Percentiles rank a stretch among this genome's conserved stretches.
phyloP scores from a whole-genome alignment of 2,113 vertebrate species.

The Austrofundulus limnaeus region DNA sequence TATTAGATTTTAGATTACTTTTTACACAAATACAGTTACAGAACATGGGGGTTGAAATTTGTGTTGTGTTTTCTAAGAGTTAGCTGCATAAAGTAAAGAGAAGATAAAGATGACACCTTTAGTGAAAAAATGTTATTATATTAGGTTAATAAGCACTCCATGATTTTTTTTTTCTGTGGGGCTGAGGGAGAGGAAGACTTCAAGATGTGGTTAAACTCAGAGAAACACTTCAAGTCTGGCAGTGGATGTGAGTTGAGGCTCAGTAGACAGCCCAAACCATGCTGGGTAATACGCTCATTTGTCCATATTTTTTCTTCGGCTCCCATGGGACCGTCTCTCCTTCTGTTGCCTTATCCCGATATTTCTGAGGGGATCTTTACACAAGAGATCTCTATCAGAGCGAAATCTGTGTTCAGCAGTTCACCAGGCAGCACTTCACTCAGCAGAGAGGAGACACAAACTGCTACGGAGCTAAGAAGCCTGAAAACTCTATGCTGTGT shows the following conservation, averaged over 20 bases:
- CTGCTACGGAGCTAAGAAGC: slow-evolving; percentile 28
- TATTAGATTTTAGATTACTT: too few species aligned
- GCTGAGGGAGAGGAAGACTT: slow-evolving; percentile 16
- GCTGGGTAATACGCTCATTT: slow-evolving; percentile 74
- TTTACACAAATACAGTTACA: too few species aligned
- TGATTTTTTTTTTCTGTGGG: slow-evolving; percentile 14
- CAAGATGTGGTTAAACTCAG: slow-evolving; percentile 35
- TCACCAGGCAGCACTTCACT: slow-evolving; percentile 70
- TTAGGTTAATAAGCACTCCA: not conserved
- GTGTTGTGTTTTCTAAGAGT: too few species aligned
- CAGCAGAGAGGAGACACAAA: slow-evolving; percentile 37
- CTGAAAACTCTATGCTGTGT: slow-evolving; percentile 13
- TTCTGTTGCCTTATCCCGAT: slow-evolving; percentile 72
- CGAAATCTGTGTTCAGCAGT: slow-evolving; percentile 68
- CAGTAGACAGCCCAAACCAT: slow-evolving; percentile 60
- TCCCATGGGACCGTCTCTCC: slow-evolving; percentile 58
- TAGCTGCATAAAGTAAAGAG: not conserved
- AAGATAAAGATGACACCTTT: too few species aligned
- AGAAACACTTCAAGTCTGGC: slow-evolving; percentile 38
- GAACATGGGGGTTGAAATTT: too few species aligned
- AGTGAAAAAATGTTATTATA: slow-evolving; percentile 1
- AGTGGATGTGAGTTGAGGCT: slow-evolving; percentile 48
- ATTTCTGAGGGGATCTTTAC: slow-evolving; percentile 60
- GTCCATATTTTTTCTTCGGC: slow-evolving; percentile 69
- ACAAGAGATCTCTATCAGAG: slow-evolving; percentile 70